Evolutionary conservation across 2,797 vertebrate genomes (phyloP).

Genomic region (Phylloscopus collybita): DNA sequence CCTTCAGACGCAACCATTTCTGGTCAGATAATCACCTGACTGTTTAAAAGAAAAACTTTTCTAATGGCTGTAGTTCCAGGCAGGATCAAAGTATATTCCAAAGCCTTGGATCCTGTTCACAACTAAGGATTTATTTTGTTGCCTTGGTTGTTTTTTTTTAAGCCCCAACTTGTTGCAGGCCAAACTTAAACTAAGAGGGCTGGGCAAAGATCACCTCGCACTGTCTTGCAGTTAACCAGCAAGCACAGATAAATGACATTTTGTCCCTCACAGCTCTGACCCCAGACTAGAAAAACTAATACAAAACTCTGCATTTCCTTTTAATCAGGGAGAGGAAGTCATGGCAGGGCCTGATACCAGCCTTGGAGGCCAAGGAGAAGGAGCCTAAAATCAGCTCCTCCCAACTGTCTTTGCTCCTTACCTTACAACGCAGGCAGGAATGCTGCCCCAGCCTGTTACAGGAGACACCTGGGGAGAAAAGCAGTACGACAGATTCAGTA

Average conservation of each 20-base stretch:
- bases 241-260: neutral
- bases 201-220: neutral
- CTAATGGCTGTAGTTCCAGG: neutral
- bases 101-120: neutral
- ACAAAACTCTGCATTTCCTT: neutral
- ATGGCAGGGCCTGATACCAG: neutral
- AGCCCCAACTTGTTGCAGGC: neutral
- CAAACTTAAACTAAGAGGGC: neutral
- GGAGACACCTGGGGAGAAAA: slow-evolving; percentile 85
- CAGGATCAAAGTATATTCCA: neutral
- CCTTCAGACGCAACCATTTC: neutral
- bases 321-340: neutral
- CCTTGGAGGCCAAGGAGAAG: neutral
- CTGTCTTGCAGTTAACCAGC: neutral
- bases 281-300: neutral
- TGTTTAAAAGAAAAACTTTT: neutral
- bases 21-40: neutral
- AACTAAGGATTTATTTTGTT: neutral
- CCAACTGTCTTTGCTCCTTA: slow-evolving; percentile 61
- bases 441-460: slow-evolving; percentile 96
- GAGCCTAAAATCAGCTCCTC: neutral
- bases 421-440: slow-evolving; percentile 97
- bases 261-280: neutral
- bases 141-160: neutral
- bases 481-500: neutral